Evolutionary conservation across 2,113 vertebrate species (phyloP).

Genomic region (Larimichthys crocea): DNA sequence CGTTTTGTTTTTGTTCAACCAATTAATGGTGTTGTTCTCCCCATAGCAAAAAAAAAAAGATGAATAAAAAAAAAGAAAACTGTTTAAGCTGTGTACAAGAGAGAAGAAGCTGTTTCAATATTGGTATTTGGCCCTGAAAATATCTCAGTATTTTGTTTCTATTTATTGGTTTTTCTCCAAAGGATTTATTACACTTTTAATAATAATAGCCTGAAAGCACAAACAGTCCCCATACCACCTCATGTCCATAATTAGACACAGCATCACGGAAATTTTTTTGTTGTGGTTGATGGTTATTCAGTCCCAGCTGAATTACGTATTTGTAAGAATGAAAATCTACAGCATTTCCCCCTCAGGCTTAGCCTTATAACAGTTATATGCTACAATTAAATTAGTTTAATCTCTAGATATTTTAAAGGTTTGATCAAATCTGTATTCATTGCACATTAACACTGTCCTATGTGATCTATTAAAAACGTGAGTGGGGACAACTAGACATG

Average conservation of each 20-base stretch:
- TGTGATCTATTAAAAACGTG: conserved; percentile 9
- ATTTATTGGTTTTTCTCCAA: conserved; percentile 67
- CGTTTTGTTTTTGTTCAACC: conserved; percentile 59
- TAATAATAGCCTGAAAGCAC: conserved; percentile 68
- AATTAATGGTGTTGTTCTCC: conserved; percentile 70
- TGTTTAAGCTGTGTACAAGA: conserved; percentile 31
- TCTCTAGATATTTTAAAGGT: conserved; percentile 41
- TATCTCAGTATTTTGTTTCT: conserved; percentile 54
- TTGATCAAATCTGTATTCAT: conserved; percentile 38
- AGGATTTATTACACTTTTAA: conserved; percentile 74
- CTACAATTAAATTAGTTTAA: conserved; percentile 46
- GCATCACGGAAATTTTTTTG: conserved; percentile 39
- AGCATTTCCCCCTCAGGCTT: conserved; percentile 28
- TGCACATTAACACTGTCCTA: neutral
- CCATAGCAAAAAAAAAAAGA: conserved; percentile 36
- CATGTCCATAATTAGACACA: conserved; percentile 47
- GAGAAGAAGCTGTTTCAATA: conserved; percentile 42
- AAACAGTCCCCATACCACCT: conserved; percentile 34
- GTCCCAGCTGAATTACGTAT: conserved; percentile 15
- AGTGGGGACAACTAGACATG: neutral
- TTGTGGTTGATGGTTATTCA: conserved; percentile 1
- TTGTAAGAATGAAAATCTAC: conserved; percentile 51
- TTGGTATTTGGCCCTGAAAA: conserved; percentile 55
- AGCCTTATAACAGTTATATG: conserved; percentile 10
- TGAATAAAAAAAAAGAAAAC: neutral